These are phyloP conservation scores for Poeciliopsis prolifica DNA, from an alignment of 2,113 vertebrate genomes.

Conservation along the genomic window DNA sequence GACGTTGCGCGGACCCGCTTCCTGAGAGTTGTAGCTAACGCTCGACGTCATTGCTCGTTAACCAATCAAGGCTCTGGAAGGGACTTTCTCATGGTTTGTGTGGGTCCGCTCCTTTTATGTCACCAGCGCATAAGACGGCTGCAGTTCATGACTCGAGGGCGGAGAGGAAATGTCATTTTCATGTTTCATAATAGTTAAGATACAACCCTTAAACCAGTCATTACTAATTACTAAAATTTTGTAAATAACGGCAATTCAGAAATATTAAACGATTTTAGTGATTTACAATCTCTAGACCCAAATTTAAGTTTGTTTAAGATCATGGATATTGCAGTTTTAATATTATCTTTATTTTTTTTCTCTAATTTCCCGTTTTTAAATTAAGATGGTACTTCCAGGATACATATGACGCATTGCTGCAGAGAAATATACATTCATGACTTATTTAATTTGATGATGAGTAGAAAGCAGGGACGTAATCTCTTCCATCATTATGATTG, in stretches of 20 bases:
- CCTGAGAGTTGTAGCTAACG: slow-evolving; percentile 15
- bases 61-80: slow-evolving; percentile 21
- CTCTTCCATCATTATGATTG: too few species aligned
- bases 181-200: neutral
- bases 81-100: too few species aligned
- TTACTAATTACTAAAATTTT: neutral
- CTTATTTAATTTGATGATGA: too few species aligned
- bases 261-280: too few species aligned
- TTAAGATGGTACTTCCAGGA: neutral
- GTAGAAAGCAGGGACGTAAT: too few species aligned
- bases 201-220: neutral
- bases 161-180: neutral
- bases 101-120: neutral
- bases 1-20: slow-evolving; percentile 56
- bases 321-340: too few species aligned
- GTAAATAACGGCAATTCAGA: too few species aligned
- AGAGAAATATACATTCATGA: too few species aligned
- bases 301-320: too few species aligned
- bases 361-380: neutral
- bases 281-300: neutral
- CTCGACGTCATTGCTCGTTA: neutral
- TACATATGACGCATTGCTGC: too few species aligned
- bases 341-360: too few species aligned
- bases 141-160: too few species aligned
- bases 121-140: neutral